Base-by-base conservation (phyloP, 2,888 invertebrate species). In the Saturnia japonica region DNA sequence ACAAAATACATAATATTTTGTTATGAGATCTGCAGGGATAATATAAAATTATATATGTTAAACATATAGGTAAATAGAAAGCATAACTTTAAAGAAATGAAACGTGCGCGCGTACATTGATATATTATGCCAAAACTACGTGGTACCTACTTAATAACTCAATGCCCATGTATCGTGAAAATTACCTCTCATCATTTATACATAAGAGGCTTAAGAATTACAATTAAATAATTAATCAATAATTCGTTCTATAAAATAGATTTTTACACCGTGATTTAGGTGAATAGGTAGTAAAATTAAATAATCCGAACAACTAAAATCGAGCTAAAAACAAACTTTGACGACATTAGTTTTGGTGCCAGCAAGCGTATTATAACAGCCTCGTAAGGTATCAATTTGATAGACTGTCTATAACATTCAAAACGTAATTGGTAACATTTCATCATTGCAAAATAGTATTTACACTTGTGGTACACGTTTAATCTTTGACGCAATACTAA, bases 311-410 rank as follows among this genome's bases (percentile, higher is more conserved):
- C 45, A 60, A 60, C n/a, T 19, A 34, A n/a, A n/a, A 43, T 60
- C 9, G 68, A 57, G 54, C 51, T 70, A 42, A 54, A 66, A 67
- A 67, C 51, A 70, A 28, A 19, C 14, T 69, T 69, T 62, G 45
- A 62, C 43, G 40, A 51, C 43, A 67, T 54, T 54, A 57, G 64
- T 64, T 64, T 34, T 40, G 40, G 64, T 40, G 67, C 69, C 69
- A 78, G 73, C 78, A 6, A 40, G 40, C 64, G 40, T 40, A 42
- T 42, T 60, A 70, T n/a, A n/a, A n/a, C n/a, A n/a, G 42, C 47
- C 82, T 82, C 79, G 79, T 80, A 77, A 78, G 77, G 80, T 74
- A 79, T 82, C 77, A 75, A 75, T 79, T 80, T 77, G 77, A 80
- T 77, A 74, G 67, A 74, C 74, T 72, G 74, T 77, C 72, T 62